A percentile compares a stretch with the other conserved stretches of the same genome.
Evolutionary conservation across 2,888 invertebrate genomes (phyloP).

Genomic region (Orthonychiurus folsomi): DNA sequence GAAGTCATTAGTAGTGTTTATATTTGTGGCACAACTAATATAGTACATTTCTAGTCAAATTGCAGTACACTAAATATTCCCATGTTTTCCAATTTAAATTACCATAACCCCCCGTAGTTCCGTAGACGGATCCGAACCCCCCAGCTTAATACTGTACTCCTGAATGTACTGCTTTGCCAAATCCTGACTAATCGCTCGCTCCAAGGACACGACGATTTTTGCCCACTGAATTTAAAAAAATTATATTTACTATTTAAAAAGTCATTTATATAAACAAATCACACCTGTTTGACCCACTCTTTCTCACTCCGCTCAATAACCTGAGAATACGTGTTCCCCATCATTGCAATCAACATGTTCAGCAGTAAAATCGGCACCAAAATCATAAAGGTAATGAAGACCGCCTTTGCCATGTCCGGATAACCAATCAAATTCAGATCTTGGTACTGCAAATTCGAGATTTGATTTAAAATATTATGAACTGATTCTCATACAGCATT

Average conservation of each 20-base stretch:
- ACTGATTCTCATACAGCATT: too few relatives aligned
- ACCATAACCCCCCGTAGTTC: conserved; percentile 93
- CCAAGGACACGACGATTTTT: conserved; percentile 92
- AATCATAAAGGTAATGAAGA: conserved; percentile 97
- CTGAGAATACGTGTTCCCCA: conserved; percentile 98
- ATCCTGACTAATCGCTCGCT: conserved; percentile 81
- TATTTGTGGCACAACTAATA: too few relatives aligned
- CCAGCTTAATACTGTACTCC: conserved; percentile 88
- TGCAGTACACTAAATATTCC: too few relatives aligned
- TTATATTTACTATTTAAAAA: conserved; percentile 4
- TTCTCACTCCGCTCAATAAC: conserved; percentile 98
- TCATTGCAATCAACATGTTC: conserved; percentile 94
- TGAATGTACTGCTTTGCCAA: conserved; percentile 84
- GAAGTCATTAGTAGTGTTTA: too few relatives aligned
- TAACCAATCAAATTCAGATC: conserved; percentile 83
- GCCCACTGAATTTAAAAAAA: conserved; percentile 89
- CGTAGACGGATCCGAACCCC: conserved; percentile 64
- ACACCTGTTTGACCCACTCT: conserved; percentile 91
- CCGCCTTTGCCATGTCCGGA: conserved; percentile 82
- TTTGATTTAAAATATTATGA: conserved; percentile 15
- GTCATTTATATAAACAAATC: not conserved
- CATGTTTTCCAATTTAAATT: too few relatives aligned
- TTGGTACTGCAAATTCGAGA: conserved; percentile 63
- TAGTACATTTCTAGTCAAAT: too few relatives aligned
- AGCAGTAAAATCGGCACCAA: conserved; percentile 90